These are phyloP conservation scores for Schizopygopsis pylzovi DNA, from an alignment of 2,797 vertebrate species.

Conservation along the genomic window DNA sequence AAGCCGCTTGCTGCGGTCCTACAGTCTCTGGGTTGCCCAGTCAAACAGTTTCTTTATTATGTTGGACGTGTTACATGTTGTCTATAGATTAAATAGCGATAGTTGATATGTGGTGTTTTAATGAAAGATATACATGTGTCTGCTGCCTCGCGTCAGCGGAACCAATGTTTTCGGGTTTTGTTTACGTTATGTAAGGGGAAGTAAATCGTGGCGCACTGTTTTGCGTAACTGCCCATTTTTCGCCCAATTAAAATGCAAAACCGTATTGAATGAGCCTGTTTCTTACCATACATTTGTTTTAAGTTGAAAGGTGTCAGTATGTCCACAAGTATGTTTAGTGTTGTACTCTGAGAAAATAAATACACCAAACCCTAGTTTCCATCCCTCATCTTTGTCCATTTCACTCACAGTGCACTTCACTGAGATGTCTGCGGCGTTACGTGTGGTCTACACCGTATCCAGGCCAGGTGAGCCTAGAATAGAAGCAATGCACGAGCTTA, in stretches of 20 bases:
- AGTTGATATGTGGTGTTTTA: not conserved
- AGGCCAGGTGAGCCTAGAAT: constrained; percentile 72
- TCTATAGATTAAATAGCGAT: not conserved
- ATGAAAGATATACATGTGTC: not conserved
- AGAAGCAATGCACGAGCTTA: not conserved
- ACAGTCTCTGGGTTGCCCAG: not conserved
- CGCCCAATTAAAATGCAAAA: not conserved
- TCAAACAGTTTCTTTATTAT: not conserved
- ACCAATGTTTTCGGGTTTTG: constrained; percentile 40
- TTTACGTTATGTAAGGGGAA: constrained; percentile 32
- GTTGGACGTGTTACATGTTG: not conserved
- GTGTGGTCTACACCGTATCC: constrained; percentile 71
- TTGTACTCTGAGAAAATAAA: not conserved
- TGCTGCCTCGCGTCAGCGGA: constrained; percentile 2
- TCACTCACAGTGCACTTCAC: constrained; percentile 55
- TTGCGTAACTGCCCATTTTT: not conserved
- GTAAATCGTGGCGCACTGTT: not conserved
- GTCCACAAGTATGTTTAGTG: not conserved
- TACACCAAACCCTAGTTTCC: not conserved
- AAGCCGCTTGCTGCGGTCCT: not conserved
- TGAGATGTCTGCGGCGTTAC: constrained; percentile 76
- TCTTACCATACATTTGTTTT: too few relatives aligned
- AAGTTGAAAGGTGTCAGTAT: not conserved
- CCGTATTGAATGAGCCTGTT: not conserved
- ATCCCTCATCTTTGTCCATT: not conserved